phyloP scores from a whole-genome alignment of 2,113 vertebrate species.

The Hippocampus abdominalis region DNA sequence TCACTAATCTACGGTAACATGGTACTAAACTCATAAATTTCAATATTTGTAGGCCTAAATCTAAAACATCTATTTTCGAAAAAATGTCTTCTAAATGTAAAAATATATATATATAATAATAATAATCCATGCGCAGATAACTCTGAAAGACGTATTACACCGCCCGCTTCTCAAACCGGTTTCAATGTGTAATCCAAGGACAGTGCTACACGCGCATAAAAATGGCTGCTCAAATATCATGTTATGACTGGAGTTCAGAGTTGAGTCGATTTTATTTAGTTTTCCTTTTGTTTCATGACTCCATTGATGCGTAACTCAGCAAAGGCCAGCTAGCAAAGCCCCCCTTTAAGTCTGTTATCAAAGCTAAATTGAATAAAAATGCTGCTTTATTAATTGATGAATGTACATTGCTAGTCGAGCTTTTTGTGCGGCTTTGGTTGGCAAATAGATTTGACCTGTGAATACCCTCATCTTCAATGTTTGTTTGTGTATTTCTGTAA shows the following conservation, averaged over 20 bases:
- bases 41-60: too few species aligned
- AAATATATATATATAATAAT: not conserved
- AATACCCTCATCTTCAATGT: constrained; percentile 10
- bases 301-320: not conserved
- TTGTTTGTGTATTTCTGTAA: constrained; percentile 21
- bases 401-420: not conserved
- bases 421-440: not conserved
- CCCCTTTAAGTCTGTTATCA: not conserved
- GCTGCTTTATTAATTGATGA: not conserved
- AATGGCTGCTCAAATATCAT: not conserved
- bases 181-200: too few species aligned
- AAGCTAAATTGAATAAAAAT: not conserved
- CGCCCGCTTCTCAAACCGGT: too few species aligned
- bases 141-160: too few species aligned
- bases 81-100: not conserved
- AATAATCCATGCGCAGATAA: too few species aligned
- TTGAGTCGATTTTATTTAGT: not conserved
- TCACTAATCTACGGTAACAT: too few species aligned
- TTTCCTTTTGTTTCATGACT: not conserved
- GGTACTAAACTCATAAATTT: too few species aligned
- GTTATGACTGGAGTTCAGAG: not conserved
- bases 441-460: not conserved
- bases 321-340: not conserved
- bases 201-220: not conserved
- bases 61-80: too few species aligned